phyloP scores from a whole-genome alignment of 2,888 invertebrate genomes.

The Helobdella robusta region DNA sequence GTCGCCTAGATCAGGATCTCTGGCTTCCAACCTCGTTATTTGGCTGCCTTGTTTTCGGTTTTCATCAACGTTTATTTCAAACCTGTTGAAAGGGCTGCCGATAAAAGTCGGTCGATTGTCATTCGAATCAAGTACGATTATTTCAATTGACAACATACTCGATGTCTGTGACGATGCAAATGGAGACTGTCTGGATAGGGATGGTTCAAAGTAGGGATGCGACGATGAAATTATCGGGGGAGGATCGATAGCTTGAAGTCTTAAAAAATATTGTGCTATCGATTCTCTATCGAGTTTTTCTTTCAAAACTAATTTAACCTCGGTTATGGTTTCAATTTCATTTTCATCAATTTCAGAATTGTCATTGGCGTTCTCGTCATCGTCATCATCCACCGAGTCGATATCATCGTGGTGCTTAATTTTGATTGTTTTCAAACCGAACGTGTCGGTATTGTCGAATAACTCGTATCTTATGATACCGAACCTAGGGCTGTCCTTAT shows the following conservation, averaged over 20 bases:
- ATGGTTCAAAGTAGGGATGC: neutral
- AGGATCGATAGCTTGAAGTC: slow-evolving; percentile 31
- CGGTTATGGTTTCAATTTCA: neutral
- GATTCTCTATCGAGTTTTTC: slow-evolving; percentile 32
- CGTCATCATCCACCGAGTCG: too few relatives aligned
- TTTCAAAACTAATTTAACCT: slow-evolving; percentile 32
- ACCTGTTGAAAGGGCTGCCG: slow-evolving; percentile 30
- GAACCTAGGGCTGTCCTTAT: slow-evolving; percentile 31
- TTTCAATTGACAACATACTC: slow-evolving; percentile 28
- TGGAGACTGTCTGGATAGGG: neutral
- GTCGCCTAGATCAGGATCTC: slow-evolving; percentile 32
- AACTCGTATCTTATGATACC: slow-evolving; percentile 32
- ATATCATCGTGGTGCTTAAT: slow-evolving; percentile 31
- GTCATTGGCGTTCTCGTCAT: slow-evolving; percentile 17
- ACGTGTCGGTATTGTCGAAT: slow-evolving; percentile 26
- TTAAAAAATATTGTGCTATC: slow-evolving; percentile 29
- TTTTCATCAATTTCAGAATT: too few relatives aligned
- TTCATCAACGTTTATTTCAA: slow-evolving; percentile 30
- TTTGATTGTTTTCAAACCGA: slow-evolving; percentile 26
- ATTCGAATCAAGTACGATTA: slow-evolving; percentile 33
- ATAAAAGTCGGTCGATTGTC: slow-evolving; percentile 33
- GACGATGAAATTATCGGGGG: neutral
- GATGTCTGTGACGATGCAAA: slow-evolving; percentile 26
- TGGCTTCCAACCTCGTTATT: slow-evolving; percentile 30
- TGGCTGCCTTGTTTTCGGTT: slow-evolving; percentile 27